These are phyloP conservation scores for Eupithecia pulchellata DNA, from an alignment of 2,888 invertebrate species.

Conservation along the genomic window DNA sequence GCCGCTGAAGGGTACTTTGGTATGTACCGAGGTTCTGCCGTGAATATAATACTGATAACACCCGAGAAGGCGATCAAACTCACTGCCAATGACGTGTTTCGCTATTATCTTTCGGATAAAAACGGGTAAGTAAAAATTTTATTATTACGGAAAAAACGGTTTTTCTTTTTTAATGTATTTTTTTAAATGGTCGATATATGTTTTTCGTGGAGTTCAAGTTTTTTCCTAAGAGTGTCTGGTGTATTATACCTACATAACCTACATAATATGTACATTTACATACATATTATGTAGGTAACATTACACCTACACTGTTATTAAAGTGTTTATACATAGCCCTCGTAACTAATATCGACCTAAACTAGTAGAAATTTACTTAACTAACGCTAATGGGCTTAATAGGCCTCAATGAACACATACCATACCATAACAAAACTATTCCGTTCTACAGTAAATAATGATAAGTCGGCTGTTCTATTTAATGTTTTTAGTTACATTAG, in stretches of 20 bases:
- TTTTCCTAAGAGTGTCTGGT: no score
- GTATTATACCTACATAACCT: no score
- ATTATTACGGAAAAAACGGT: not conserved
- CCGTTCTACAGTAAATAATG: not conserved
- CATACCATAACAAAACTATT: not conserved
- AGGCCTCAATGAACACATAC: not conserved
- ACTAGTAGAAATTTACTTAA: not conserved
- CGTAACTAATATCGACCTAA: not conserved
- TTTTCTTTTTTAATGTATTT: no score
- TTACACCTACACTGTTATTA: not conserved
- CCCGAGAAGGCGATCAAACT: conserved; percentile 99
- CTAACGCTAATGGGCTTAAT: not conserved
- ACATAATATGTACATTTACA: no score
- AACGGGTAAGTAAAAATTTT: conserved; percentile 87
- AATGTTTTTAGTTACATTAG: not conserved
- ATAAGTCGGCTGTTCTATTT: not conserved
- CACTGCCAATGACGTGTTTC: conserved; percentile 98
- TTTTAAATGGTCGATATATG: no score
- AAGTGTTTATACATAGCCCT: not conserved
- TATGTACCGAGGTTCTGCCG: conserved; percentile 99
- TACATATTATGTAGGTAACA: no score
- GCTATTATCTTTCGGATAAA: conserved; percentile 91
- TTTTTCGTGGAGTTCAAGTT: no score
- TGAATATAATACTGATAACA: conserved; percentile 98
- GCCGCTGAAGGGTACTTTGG: conserved; percentile 97